Evolutionary conservation across 2,888 invertebrate species (phyloP), one percentile per base, ranked within the genome.

Genomic region (Drosophila crucigera): DNA sequence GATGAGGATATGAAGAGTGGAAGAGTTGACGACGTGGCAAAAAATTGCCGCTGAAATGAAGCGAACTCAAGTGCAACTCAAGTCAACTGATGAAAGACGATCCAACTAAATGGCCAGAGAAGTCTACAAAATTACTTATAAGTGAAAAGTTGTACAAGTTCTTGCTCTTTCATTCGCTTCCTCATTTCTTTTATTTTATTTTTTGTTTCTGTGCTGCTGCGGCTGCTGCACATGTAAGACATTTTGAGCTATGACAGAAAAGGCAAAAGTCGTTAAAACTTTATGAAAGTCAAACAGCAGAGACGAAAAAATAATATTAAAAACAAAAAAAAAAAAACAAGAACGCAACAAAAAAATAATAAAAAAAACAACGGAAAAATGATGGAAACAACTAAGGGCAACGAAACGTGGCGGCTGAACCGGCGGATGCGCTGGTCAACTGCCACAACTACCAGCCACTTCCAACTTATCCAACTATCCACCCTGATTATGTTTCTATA

Each of bases 211-310:
- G 30, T 41, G 61, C 50, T 64, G 59, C 55, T 63, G 82, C 56
- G 59, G 69, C 60, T 59, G 67, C 73, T 81, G 74, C 79, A 82
- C 86, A 91, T 91, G 91, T 87, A 80, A 88, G 87, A 88, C 91
- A 76, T 79, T 84, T 79, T 85, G 76, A 82, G 85, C 72, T 82
- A 67, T 77, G 91, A 81, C 79, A 78, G 90, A 76, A 77, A 81
- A 87, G 89, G 85, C 91, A 91, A 91, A 89, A 89, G 89, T 89
- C 91, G 91, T 89, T 89, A 89, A 91, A 89, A 89, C 91, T 89
- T 89, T 89, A 89, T 89, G 91, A 89, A 89, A 89, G 89, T 89
- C 91, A 89, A 91, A 91, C 91, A 91, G 82, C 74, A 82, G 70
- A 78, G 76, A 74, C 69, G 65, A 59, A 73, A 68, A 64, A 54